Evolutionary conservation across 2,888 invertebrate genomes (phyloP).

Genomic region (Phyto melanocephala): DNA sequence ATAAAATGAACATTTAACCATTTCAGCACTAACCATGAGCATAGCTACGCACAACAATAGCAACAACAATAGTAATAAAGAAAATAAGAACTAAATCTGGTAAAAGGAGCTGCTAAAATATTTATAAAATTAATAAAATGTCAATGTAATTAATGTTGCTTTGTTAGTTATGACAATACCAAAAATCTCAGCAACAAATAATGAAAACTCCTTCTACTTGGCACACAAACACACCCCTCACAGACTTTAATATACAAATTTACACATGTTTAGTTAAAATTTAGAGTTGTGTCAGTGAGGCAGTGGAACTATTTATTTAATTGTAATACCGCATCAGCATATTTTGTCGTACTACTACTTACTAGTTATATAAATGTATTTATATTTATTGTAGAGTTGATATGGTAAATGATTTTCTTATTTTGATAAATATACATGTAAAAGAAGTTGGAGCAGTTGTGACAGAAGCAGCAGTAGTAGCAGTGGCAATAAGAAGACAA

Average conservation of each 20-base stretch:
- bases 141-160: conserved; percentile 66
- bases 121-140: conserved; percentile 56
- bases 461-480: conserved; percentile 44
- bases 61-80: background rate
- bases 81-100: background rate
- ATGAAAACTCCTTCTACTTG: conserved; percentile 63
- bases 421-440: conserved; percentile 50
- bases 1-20: background rate
- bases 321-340: conserved; percentile 62
- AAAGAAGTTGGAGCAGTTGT: conserved; percentile 8
- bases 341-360: conserved; percentile 41
- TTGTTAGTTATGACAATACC: conserved; percentile 67
- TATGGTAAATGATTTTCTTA: conserved; percentile 35
- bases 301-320: conserved; percentile 57
- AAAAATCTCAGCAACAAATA: conserved; percentile 71
- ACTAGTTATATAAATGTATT: background rate
- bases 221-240: conserved; percentile 6
- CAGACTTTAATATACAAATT: conserved; percentile 16
- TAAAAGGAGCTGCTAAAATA: conserved; percentile 8
- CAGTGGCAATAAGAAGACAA: conserved; percentile 33
- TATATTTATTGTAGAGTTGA: conserved; percentile 25
- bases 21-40: background rate
- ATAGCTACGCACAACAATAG: background rate
- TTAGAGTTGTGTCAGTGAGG: background rate
- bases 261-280: too few species aligned